These are phyloP conservation scores for Coracopsis vasa DNA, from an alignment of 2,113 vertebrate genomes.

Conservation along the genomic window DNA sequence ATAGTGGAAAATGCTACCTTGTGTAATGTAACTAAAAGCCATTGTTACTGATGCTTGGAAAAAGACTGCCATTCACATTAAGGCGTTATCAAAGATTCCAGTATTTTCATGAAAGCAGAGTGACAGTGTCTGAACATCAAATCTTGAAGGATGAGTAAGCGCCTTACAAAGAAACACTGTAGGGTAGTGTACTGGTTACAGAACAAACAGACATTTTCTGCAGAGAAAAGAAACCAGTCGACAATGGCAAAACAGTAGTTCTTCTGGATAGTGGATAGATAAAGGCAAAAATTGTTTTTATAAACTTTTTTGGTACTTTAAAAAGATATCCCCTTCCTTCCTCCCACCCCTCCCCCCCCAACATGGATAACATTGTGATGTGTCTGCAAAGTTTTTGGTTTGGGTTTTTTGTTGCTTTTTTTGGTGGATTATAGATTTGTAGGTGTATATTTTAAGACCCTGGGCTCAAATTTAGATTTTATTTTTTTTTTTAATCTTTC, in stretches of 20 bases:
- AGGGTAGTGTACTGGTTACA: not conserved
- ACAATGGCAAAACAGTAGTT: not conserved
- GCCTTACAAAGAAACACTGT: conserved; percentile 3
- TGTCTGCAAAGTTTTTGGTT: not conserved
- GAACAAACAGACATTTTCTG: conserved; percentile 17
- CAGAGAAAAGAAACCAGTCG: not conserved
- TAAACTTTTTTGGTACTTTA: not conserved
- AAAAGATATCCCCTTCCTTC: not conserved
- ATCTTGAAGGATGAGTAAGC: not conserved
- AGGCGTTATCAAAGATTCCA: conserved; percentile 14
- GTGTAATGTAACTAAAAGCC: not conserved
- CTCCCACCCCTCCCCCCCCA: no score
- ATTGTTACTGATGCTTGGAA: not conserved
- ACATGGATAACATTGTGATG: not conserved
- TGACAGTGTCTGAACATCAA: not conserved
- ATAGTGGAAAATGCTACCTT: not conserved
- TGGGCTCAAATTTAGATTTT: not conserved
- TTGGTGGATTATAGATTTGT: not conserved
- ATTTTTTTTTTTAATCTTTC: not conserved
- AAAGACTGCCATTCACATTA: not conserved
- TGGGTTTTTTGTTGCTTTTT: not conserved
- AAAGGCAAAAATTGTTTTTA: not conserved
- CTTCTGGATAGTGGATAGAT: not conserved
- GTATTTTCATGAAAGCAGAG: conserved; percentile 21
- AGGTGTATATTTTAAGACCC: not conserved